Evolutionary conservation across 2,113 vertebrate genomes (phyloP).

Genomic region (Sander vitreus): DNA sequence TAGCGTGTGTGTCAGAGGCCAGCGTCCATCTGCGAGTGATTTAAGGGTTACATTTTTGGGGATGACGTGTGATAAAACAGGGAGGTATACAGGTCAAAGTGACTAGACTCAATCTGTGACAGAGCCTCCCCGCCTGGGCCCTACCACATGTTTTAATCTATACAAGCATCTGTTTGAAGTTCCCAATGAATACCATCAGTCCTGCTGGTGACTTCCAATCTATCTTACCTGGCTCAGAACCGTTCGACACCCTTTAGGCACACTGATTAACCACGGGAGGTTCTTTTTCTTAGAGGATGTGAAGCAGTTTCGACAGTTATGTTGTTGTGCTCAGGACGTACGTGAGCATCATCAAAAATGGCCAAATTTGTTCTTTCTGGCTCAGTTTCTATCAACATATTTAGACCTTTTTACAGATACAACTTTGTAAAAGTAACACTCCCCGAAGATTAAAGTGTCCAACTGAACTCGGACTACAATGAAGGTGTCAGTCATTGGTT

Average conservation of each 20-base stretch:
- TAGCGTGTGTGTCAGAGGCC: slow-evolving; percentile 57
- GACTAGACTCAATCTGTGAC: slow-evolving; percentile 80
- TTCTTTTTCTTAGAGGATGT: slow-evolving; percentile 4
- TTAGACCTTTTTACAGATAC: not conserved
- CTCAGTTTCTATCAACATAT: not conserved
- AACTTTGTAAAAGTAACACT: not conserved
- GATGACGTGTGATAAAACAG: slow-evolving; percentile 83
- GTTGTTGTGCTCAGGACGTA: not conserved
- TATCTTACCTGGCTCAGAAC: slow-evolving; percentile 66
- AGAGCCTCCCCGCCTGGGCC: slow-evolving; percentile 73
- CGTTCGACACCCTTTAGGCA: slow-evolving; percentile 39
- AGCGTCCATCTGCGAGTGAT: slow-evolving; percentile 82
- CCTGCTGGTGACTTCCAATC: slow-evolving; percentile 71
- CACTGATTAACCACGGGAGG: slow-evolving; percentile 21
- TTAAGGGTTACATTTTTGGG: slow-evolving; percentile 79
- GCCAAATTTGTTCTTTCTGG: not conserved
- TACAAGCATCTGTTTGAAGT: slow-evolving; percentile 85
- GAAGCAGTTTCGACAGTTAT: slow-evolving; percentile 1
- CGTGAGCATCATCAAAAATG: not conserved
- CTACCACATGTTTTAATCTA: slow-evolving; percentile 84
- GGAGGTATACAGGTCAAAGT: slow-evolving; percentile 81
- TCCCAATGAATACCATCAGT: slow-evolving; percentile 81
- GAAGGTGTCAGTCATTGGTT: not conserved
- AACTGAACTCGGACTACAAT: not conserved
- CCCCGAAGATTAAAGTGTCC: not conserved